A percentile compares a stretch with the other conserved stretches of the same genome.
Conservation (phyloP, 2,888 invertebrate species). For the Tipula vernalis region DNA sequence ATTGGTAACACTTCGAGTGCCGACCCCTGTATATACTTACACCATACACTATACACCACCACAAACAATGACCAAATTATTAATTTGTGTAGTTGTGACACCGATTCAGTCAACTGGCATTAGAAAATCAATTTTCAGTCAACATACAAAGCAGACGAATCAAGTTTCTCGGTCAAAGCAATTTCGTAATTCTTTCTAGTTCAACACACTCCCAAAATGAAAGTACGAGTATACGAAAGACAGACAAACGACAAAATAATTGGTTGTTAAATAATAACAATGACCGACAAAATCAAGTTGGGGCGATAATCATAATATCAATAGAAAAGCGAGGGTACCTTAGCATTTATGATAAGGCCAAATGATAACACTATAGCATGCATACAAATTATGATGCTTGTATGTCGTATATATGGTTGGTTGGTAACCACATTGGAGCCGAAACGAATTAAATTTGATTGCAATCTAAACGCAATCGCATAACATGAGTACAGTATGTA, state of each 20-base stretch:
- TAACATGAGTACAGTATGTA: background rate
- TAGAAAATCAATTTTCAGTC: background rate
- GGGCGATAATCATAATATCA: background rate
- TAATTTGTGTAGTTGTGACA: background rate
- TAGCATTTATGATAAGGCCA: background rate
- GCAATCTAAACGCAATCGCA: background rate
- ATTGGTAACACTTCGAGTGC: too few species aligned
- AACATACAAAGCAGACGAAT: background rate
- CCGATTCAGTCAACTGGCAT: background rate
- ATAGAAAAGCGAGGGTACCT: background rate
- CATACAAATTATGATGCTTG: background rate
- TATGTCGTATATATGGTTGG: background rate
- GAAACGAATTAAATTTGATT: background rate
- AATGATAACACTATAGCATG: background rate
- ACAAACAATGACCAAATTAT: background rate
- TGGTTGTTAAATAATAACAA: background rate
- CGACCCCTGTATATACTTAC: too few species aligned
- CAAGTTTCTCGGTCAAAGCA: background rate
- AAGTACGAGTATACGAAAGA: background rate
- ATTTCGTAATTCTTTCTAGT: background rate
- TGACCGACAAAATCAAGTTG: background rate
- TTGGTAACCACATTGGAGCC: background rate
- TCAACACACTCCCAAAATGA: background rate
- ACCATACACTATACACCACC: background rate
- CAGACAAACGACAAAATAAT: background rate